Base-by-base conservation (phyloP, 2,888 invertebrate genomes). In the Holacanthella duospinosa region DNA sequence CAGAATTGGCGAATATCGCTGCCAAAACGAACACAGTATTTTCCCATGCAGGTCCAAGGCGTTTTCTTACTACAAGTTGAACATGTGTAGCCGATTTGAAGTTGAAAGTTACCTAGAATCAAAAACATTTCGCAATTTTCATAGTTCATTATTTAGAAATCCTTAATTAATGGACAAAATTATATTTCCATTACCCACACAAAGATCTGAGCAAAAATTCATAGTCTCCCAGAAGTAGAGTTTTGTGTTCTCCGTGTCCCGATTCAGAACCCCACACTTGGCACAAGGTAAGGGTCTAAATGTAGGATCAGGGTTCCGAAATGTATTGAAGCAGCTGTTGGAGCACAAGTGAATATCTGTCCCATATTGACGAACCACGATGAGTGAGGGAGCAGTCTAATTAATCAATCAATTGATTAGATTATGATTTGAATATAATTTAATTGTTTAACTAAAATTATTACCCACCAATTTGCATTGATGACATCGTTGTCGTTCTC, bases 1-100 rank as follows among this genome's bases (percentile, higher is more conserved):
- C 95, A 96, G 78, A 95, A 95, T 77, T 94, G 94, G 19, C 90
- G 83, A 58, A 94, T 87, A 74, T 93, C 91, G 68, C 88, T 89
- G 0, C 94, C 94, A 76, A 94, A 93, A 59, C 93, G 82, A 0
- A 94, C 91, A 75, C 93, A 93, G 76, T 93, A 93, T 76, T 93
- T 94, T 21, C 93, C 93, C 74, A 93, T 82, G 69, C 89, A 88
- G 1, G 84, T 83, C 56, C 86, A 83, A 59, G 85, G 84, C 0
- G 95, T 93, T 2, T 82, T 79, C 29, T 83, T 84, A 63, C 85
- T 84, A 75, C 95, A 96, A 72, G 87, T 88, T 9, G 88, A 85
- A 77, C 94, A 95, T 69, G 83, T 81, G 0, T 86, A 80, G 0
- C 88, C 88, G 60, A 88, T 83, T 68, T 82, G 81, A 66, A 85